A percentile compares a stretch with the other conserved stretches of the same genome.
Conservation (phyloP, 2,888 invertebrate genomes). For the Scaptomyza cyrtandrae region DNA sequence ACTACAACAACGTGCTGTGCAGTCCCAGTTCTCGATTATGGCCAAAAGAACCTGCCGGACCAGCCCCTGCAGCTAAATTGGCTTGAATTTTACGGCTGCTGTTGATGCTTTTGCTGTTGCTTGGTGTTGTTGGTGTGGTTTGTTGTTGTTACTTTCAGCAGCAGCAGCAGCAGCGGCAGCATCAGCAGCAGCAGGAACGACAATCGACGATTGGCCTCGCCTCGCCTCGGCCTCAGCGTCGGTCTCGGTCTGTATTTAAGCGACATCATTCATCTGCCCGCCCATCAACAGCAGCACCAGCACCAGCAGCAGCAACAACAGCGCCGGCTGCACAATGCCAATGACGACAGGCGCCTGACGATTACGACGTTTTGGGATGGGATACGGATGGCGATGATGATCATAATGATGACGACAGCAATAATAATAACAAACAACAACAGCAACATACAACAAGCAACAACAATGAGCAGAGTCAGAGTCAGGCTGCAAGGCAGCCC, state of each 20-base stretch:
- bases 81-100: conserved; percentile 77
- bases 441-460: conserved; percentile 7
- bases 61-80: conserved; percentile 73
- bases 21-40: conserved; percentile 38
- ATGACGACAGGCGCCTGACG: conserved; percentile 56
- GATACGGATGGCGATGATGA: conserved; percentile 58
- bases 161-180: conserved; percentile 58
- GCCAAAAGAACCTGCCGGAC: conserved; percentile 68
- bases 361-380: conserved; percentile 57
- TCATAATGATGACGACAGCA: conserved; percentile 50
- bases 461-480: conserved; percentile 40
- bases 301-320: conserved; percentile 16
- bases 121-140: conserved; percentile 18
- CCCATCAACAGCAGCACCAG: conserved; percentile 70
- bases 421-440: conserved; percentile 62
- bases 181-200: conserved; percentile 56
- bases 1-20: conserved; percentile 65
- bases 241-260: conserved; percentile 76
- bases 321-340: conserved; percentile 56
- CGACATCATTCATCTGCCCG: conserved; percentile 80
- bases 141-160: conserved; percentile 26
- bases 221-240: conserved; percentile 50
- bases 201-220: conserved; percentile 76
- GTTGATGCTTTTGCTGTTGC: conserved; percentile 30
- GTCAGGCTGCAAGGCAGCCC: conserved; percentile 58